Evolutionary conservation across 2,797 vertebrate species (phyloP).

Genomic region (Sebastolobus altivelis): DNA sequence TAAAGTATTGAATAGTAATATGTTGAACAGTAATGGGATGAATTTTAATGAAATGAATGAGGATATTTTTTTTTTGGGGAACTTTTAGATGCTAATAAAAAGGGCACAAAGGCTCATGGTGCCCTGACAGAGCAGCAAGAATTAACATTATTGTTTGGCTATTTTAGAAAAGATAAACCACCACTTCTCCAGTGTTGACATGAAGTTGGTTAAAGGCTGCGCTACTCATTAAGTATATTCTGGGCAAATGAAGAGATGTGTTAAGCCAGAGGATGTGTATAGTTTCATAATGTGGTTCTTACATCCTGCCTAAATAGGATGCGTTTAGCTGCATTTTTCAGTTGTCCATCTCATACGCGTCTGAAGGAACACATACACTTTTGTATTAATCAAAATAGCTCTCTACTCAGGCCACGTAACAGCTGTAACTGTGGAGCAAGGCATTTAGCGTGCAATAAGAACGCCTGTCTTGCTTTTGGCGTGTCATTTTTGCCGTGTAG

Average conservation of each 20-base stretch:
- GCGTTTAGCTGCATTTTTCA: not conserved
- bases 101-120: not conserved
- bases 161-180: not conserved
- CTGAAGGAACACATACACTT: not conserved
- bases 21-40: conserved; percentile 42
- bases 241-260: not conserved
- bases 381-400: not conserved
- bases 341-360: not conserved
- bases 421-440: not conserved
- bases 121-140: not conserved
- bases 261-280: not conserved
- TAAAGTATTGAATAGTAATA: conserved; percentile 63
- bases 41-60: conserved; percentile 56
- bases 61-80: conserved; percentile 27
- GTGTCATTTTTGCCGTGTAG: too few species aligned
- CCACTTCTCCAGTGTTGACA: not conserved
- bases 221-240: not conserved
- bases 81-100: conserved; percentile 38
- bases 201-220: not conserved
- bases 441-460: too few species aligned
- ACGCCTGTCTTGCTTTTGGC: too few species aligned
- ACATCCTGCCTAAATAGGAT: not conserved
- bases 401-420: not conserved
- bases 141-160: conserved; percentile 20
- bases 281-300: not conserved